Base-by-base conservation (phyloP, 2,797 vertebrate species). In the Rhynchotus rufescens region DNA sequence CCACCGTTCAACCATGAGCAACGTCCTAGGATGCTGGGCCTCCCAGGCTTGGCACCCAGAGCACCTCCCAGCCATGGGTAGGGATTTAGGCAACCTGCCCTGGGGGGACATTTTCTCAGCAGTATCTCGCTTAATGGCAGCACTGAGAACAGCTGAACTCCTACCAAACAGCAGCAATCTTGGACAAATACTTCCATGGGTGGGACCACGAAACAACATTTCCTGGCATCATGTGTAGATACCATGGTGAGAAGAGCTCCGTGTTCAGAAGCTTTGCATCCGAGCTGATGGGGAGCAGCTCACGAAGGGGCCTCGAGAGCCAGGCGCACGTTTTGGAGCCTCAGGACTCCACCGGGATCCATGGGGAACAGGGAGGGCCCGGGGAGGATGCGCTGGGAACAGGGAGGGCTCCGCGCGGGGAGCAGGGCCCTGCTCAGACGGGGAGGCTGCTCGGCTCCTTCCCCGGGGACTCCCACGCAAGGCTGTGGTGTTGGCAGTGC, bases 381-480 rank as follows among this genome's bases (percentile, higher is more conserved):
- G 10, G 36, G 36, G 9, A 10, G 36, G 36, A 36, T 36, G 8
- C 36, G 36, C 36, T 36, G 36, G 36, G 36, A 36, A 36, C 36
- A 36, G 36, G 36, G 36, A 74, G 80, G 82, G 93, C 56, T 51
- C 60, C 0, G 42, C 8, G 0, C 0, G 0, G 36, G 54, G 73
- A 95, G 93, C 95, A 94, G 91, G 80, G 93, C 88, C 1, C 90
- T 52, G 64, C 52, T 92, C 57, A 91, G 36, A 36, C 38, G 42
- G 87, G 89, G 81, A 36, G 52, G 40, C 61, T 3, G n/a, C 19
- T 54, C 52, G 90, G 84, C 51, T 32, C 82, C 82, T 76, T 66
- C 69, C 57, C 19, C 34, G 74, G 84, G 60, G 32, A 22, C 73
- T 90, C 68, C 86, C 62, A 60, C 80, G 88, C 74, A 40, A 11